phyloP scores from a whole-genome alignment of 1,140 invertebrate genomes.

The Galleria mellonella region DNA sequence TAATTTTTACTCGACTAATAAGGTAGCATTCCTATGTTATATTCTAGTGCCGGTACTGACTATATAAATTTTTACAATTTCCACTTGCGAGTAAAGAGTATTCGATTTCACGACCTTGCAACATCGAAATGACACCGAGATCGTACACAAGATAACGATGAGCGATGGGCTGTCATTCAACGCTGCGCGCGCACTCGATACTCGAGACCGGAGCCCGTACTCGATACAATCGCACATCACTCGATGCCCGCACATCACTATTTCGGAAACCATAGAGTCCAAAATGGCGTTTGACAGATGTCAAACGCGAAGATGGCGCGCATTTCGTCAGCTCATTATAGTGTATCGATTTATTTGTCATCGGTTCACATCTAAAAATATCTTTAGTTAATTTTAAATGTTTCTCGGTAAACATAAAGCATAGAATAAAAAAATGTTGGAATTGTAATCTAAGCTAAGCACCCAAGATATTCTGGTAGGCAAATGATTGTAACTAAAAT shows the following conservation, averaged over 20 bases:
- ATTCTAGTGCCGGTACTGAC: too few relatives aligned
- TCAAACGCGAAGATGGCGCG: slow-evolving; percentile 4
- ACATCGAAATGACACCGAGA: neutral
- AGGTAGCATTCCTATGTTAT: too few relatives aligned
- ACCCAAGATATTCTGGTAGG: too few relatives aligned
- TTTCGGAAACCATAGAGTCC: slow-evolving; percentile 2
- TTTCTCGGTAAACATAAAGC: too few relatives aligned
- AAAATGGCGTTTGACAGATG: slow-evolving; percentile 6
- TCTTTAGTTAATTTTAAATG: slow-evolving; percentile 4
- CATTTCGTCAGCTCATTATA: slow-evolving; percentile 16
- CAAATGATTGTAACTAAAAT: too few relatives aligned
- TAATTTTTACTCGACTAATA: too few relatives aligned
- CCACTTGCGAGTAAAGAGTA: too few relatives aligned
- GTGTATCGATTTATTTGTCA: slow-evolving; percentile 13
- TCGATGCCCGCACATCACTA: slow-evolving; percentile 3
- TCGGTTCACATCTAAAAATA: neutral
- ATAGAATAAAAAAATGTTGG: too few relatives aligned
- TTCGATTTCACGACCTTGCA: neutral
- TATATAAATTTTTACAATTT: too few relatives aligned
- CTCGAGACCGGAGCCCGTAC: slow-evolving; percentile 4
- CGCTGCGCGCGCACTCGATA: slow-evolving; percentile 17
- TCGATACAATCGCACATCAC: slow-evolving; percentile 17
- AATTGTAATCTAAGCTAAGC: too few relatives aligned
- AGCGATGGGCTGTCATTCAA: slow-evolving; percentile 11
- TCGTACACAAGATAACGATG: neutral